Evolutionary conservation across 37 sponge, comb jelly and placozoan genomes (phyloP), one percentile per base, ranked within the genome.

Genomic region (Haliclona indistincta): DNA sequence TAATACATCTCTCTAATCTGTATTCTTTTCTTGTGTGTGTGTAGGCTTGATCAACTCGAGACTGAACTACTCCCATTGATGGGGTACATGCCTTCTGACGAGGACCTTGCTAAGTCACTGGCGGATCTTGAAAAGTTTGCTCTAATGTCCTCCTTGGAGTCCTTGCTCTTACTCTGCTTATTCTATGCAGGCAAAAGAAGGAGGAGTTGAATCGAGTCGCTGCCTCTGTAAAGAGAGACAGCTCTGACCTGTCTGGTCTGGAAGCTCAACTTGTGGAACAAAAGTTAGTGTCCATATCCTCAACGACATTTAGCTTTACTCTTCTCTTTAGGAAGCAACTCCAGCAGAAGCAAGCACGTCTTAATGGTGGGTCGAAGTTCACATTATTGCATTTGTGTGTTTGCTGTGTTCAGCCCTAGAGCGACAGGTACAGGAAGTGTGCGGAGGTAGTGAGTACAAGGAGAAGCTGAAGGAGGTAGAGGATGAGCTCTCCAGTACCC

Each of bases 61-160:
- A 32, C 84, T 3, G 76, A 83, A 2, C 76, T 83, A 8, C 56
- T 83, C 32, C 54, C 76, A 1, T 58, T 83, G 54, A 32, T 83
- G 29, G 84, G 76, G 8, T 15, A 22, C 53, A 70, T 83, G 68
- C 84, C 84, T 1, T 33, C 43, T 6, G 88, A 75, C 28, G 88
- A 87, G 43, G 74, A 76, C 32, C 17, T 81, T 32, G 41, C 28
- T 28, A 64, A 13, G n/a, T 66, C 63, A 22, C 41, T 83, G 40
- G 55, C 34, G 0, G 60, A 68, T 4, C 3, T 75, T 38, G 76
- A 69, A n/a, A 75, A 63, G 71, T 20, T 25, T 58, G n/a, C 60
- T n/a, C 7, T 58, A 7, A 11, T 25, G 13, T n/a, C 7, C n/a
- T 25, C n/a, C n/a, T 25, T 58, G 6, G 11, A 58, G 13, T 58